Percentiles rank a stretch among this genome's conserved stretches.
These are phyloP conservation scores for Cyprinodon diabolis DNA, from an alignment of 2,797 vertebrate genomes.

Conservation along the genomic window DNA sequence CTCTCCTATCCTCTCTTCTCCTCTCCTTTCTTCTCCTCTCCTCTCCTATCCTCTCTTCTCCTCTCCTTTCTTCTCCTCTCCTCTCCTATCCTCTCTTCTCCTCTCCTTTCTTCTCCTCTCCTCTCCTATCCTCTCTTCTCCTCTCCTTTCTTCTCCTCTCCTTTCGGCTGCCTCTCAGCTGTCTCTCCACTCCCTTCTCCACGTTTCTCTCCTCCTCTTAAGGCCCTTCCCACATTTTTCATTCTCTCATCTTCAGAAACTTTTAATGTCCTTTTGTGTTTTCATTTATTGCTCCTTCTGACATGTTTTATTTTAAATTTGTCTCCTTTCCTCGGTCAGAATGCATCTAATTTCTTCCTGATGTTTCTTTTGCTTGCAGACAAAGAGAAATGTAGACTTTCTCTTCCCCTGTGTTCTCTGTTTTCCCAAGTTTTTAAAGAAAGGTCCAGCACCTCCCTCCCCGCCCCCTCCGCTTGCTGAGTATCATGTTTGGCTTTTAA, in stretches of 20 bases:
- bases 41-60: no score
- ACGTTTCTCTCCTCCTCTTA: constrained; percentile 52
- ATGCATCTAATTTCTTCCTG: background rate
- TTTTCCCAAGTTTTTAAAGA: constrained; percentile 14
- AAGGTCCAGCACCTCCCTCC: background rate
- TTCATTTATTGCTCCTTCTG: no score
- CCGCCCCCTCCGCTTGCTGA: constrained; percentile 29
- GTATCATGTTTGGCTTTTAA: constrained; percentile 59
- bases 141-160: background rate
- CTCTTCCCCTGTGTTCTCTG: background rate
- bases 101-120: no score
- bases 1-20: no score
- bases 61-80: no score
- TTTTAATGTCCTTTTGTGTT: background rate
- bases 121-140: no score
- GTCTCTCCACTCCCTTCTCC: constrained; percentile 7
- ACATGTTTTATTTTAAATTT: background rate
- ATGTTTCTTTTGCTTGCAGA: background rate
- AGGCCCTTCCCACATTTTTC: constrained; percentile 24
- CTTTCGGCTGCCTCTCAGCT: background rate
- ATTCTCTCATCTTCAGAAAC: constrained; percentile 16
- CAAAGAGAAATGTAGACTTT: background rate
- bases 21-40: no score
- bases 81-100: no score
- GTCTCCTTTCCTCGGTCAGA: background rate